Conservation (phyloP, 2,888 invertebrate species). For the Caenorhabditis uteleia region DNA sequence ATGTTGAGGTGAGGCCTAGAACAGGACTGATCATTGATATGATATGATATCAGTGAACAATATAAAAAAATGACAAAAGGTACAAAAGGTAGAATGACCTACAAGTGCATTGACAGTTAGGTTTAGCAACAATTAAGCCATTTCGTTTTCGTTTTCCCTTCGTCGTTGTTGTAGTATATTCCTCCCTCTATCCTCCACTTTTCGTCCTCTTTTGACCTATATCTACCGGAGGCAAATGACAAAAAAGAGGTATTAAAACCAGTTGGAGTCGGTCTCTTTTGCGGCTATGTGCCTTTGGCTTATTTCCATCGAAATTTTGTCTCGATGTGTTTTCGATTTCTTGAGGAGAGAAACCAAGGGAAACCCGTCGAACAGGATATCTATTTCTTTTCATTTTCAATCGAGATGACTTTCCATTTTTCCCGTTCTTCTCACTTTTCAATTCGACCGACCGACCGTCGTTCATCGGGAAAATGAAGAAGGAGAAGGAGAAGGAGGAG, state of each 20-base stretch:
- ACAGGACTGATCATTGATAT: too few species aligned
- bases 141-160: conserved; percentile 18
- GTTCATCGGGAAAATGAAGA: not conserved
- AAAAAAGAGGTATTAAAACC: conserved; percentile 13
- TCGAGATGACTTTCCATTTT: conserved; percentile 21
- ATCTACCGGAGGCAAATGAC: conserved; percentile 14
- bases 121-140: conserved; percentile 36
- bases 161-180: too few species aligned
- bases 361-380: conserved; percentile 38
- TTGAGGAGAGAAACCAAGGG: not conserved
- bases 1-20: too few species aligned
- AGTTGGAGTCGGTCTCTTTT: conserved; percentile 21
- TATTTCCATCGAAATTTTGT: too few species aligned
- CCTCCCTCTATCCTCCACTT: too few species aligned
- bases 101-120: conserved; percentile 9
- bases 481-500: too few species aligned
- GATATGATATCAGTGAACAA: too few species aligned
- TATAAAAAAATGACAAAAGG: not conserved
- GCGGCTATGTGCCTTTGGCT: conserved; percentile 19
- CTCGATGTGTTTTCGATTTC: too few species aligned
- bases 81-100: not conserved
- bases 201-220: conserved; percentile 40
- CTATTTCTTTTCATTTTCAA: too few species aligned
- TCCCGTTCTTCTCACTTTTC: conserved; percentile 13
- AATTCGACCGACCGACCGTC: too few species aligned